Evolutionary conservation across 2,888 invertebrate genomes (phyloP).

Genomic region (Scelioninae gen. 1): DNA sequence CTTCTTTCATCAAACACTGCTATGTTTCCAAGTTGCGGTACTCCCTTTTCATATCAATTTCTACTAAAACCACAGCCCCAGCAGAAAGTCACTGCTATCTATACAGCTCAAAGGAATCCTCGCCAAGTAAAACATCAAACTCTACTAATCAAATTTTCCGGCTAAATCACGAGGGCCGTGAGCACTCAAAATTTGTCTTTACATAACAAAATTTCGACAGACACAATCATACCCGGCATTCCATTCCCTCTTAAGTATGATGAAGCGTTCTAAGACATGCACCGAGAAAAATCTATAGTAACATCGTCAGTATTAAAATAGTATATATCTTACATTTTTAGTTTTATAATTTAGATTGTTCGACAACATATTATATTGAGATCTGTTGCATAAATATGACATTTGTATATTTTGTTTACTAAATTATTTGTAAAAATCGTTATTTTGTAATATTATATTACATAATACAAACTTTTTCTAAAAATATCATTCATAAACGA

Average conservation of each 20-base stretch:
- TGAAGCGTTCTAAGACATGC: slow-evolving; percentile 47
- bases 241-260: slow-evolving; percentile 79
- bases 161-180: slow-evolving; percentile 48
- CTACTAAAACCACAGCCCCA: slow-evolving; percentile 24
- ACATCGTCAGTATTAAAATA: too few relatives aligned
- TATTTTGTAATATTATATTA: too few relatives aligned
- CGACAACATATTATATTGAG: too few relatives aligned
- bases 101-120: slow-evolving; percentile 33
- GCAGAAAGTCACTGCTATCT: slow-evolving; percentile 25
- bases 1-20: background rate
- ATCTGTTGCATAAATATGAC: too few relatives aligned
- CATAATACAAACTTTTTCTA: too few relatives aligned
- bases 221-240: slow-evolving; percentile 69
- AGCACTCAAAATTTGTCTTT: slow-evolving; percentile 51
- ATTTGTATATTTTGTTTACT: too few relatives aligned
- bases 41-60: slow-evolving; percentile 28
- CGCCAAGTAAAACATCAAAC: slow-evolving; percentile 42
- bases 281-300: slow-evolving; percentile 44
- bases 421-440: too few relatives aligned
- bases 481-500: too few relatives aligned
- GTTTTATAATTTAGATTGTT: too few relatives aligned
- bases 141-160: slow-evolving; percentile 32
- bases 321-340: too few relatives aligned
- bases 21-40: background rate
- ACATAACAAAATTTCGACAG: slow-evolving; percentile 45